phyloP scores from a whole-genome alignment of 2,113 vertebrate genomes.

The Alces alces region DNA sequence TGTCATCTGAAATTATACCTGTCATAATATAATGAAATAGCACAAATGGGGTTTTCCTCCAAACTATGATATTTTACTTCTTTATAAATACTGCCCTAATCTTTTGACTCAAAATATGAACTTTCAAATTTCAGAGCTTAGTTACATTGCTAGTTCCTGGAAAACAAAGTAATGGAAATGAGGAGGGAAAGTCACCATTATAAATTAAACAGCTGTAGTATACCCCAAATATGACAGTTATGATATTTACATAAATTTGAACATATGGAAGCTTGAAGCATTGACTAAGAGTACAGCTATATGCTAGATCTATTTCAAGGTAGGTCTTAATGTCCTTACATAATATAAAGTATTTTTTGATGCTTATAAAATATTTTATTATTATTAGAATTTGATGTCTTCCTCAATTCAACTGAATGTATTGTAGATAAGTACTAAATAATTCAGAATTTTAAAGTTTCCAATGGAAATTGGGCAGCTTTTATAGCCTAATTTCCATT shows the following conservation, averaged over 20 bases:
- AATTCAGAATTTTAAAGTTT: slow-evolving; percentile 7
- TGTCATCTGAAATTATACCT: slow-evolving; percentile 26
- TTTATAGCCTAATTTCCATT: background rate
- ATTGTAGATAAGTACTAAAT: background rate
- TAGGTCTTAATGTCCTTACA: background rate
- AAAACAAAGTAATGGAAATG: slow-evolving; percentile 28
- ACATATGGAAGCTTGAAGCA: background rate
- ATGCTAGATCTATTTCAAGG: background rate
- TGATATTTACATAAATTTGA: slow-evolving; percentile 21
- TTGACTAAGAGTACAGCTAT: background rate
- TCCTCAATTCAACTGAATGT: slow-evolving; percentile 1
- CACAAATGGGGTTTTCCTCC: background rate
- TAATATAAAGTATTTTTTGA: background rate
- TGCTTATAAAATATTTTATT: background rate
- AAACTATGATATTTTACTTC: background rate
- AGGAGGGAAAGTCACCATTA: background rate
- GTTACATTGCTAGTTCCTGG: background rate
- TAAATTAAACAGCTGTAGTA: background rate
- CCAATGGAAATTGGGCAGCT: background rate
- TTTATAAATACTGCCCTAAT: slow-evolving; percentile 22
- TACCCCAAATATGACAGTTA: background rate
- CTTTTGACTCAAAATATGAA: slow-evolving; percentile 23
- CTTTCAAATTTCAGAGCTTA: background rate
- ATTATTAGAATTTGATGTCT: background rate
- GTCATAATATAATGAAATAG: slow-evolving; percentile 24